Percentiles rank a stretch among this genome's conserved stretches.
These are phyloP conservation scores for Heliconius ethilla DNA, from an alignment of 2,888 invertebrate genomes.

Conservation along the genomic window DNA sequence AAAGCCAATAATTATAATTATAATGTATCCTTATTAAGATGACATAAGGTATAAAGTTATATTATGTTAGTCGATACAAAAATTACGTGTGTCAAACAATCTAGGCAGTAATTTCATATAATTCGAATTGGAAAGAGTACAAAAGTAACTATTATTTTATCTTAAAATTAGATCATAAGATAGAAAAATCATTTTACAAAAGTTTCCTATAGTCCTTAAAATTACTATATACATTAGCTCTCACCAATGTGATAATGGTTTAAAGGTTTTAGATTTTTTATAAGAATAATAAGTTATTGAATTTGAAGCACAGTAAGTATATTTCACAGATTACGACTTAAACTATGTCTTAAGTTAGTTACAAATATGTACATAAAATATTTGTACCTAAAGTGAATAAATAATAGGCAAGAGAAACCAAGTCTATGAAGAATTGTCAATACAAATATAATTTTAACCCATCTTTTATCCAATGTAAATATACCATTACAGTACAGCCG, in stretches of 20 bases:
- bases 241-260: no score
- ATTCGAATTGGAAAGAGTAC: conserved; percentile 49
- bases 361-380: not conserved
- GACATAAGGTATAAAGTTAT: conserved; percentile 32
- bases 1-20: conserved; percentile 9
- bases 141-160: no score
- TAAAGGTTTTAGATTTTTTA: not conserved
- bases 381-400: not conserved
- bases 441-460: not conserved
- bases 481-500: not conserved
- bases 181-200: no score
- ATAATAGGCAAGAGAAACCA: not conserved
- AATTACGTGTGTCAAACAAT: conserved; percentile 45
- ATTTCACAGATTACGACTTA: not conserved
- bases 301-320: not conserved
- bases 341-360: not conserved
- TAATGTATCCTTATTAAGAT: conserved; percentile 13
- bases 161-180: no score
- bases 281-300: not conserved
- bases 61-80: not conserved
- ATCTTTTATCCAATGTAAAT: not conserved
- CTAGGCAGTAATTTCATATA: conserved; percentile 66
- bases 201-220: no score
- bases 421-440: not conserved
- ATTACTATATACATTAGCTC: no score